Evolutionary conservation across 2,797 vertebrate species (phyloP).

Genomic region (Crax fasciolata): DNA sequence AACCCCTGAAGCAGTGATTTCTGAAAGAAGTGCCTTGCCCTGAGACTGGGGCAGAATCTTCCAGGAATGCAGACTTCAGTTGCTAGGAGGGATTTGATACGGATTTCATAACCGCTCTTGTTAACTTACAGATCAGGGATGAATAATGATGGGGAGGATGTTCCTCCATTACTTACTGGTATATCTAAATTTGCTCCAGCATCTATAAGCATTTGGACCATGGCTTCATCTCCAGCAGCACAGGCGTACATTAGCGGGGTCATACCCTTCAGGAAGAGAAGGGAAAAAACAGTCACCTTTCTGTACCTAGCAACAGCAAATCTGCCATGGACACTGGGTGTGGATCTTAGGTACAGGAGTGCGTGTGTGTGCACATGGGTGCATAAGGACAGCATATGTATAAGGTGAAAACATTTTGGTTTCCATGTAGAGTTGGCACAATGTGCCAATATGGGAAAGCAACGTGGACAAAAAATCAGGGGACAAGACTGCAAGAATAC

Average conservation of each 20-base stretch:
- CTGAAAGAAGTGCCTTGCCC: background rate
- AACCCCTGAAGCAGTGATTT: background rate
- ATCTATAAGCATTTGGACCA: conserved; percentile 98
- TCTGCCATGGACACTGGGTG: accelerated
- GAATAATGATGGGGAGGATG: background rate
- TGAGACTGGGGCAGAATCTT: background rate
- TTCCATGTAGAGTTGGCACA: background rate
- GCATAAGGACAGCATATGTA: accelerated
- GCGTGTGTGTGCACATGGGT: accelerated
- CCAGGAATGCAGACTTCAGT: background rate
- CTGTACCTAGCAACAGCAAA: background rate
- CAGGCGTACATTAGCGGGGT: conserved; percentile 98
- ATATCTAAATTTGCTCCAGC: conserved; percentile 95
- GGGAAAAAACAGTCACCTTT: background rate
- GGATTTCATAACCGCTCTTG: background rate
- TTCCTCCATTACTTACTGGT: conserved; percentile 84
- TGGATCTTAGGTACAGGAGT: background rate
- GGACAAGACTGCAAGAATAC: background rate
- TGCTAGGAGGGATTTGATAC: background rate
- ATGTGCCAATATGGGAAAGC: accelerated
- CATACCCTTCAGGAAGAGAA: conserved; percentile 88
- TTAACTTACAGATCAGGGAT: background rate
- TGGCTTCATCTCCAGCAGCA: conserved; percentile 95
- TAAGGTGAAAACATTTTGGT: background rate
- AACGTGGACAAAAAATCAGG: background rate